Conservation (phyloP, 2,113 vertebrate species). For the Urocolius indicus region DNA sequence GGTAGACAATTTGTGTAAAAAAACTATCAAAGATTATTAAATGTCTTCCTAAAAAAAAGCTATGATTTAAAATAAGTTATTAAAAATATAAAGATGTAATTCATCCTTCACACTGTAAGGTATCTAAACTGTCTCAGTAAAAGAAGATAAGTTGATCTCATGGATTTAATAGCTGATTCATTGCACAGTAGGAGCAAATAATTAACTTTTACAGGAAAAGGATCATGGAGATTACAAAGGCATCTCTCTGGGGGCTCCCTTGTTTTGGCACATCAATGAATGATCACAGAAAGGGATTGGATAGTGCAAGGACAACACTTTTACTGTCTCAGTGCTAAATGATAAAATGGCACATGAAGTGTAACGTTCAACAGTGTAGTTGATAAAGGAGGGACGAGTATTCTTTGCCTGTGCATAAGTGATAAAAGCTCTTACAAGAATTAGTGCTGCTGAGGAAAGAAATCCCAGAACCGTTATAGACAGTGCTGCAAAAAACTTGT, state of each 20-base stretch:
- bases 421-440: not conserved
- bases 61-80: not conserved
- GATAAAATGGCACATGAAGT: not conserved
- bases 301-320: not conserved
- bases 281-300: not conserved
- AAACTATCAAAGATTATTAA: not conserved
- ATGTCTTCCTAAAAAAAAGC: not conserved
- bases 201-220: not conserved
- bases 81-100: not conserved
- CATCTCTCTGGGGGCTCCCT: not conserved
- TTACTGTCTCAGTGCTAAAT: not conserved
- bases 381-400: not conserved
- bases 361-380: fast-evolving
- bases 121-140: not conserved
- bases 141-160: not conserved
- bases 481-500: not conserved
- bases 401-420: not conserved
- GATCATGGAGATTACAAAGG: not conserved
- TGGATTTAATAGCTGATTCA: not conserved
- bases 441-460: not conserved
- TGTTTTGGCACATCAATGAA: not conserved
- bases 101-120: not conserved
- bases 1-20: not conserved
- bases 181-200: not conserved
- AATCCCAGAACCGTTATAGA: not conserved